A percentile compares a stretch with the other conserved stretches of the same genome.
Conservation (phyloP, 1,140 invertebrate genomes). For the Eufriesea mexicana region DNA sequence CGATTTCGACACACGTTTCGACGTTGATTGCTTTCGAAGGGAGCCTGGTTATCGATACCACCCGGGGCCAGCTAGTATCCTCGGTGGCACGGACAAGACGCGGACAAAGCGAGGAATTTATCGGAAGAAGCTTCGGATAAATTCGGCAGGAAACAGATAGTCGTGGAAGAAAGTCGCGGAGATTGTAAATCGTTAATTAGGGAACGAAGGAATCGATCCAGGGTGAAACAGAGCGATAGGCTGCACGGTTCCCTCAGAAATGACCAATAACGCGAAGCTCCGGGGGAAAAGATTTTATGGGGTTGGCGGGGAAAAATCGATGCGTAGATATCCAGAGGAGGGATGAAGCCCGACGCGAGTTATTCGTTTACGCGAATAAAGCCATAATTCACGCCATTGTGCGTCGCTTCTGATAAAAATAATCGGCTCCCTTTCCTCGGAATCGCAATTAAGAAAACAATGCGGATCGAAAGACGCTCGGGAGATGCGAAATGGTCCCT, state of each 20-base stretch:
- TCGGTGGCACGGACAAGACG: no score
- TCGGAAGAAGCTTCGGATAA: neutral
- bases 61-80: no score
- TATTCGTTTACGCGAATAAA: neutral
- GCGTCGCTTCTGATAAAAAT: neutral
- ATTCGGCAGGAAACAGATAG: no score
- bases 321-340: neutral
- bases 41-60: neutral
- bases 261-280: neutral
- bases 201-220: no score
- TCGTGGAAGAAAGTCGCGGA: no score
- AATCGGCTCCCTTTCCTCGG: neutral
- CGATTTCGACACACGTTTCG: neutral
- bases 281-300: neutral
- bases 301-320: neutral
- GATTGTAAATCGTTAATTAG: no score
- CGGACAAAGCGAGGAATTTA: neutral
- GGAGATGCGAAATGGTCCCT: neutral
- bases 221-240: neutral
- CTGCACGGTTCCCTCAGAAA: neutral
- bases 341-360: neutral
- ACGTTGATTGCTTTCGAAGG: neutral
- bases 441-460: neutral
- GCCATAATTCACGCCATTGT: neutral
- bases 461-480: neutral